Base-by-base conservation (phyloP, 2,113 vertebrate genomes). In the Anhinga rufa region DNA sequence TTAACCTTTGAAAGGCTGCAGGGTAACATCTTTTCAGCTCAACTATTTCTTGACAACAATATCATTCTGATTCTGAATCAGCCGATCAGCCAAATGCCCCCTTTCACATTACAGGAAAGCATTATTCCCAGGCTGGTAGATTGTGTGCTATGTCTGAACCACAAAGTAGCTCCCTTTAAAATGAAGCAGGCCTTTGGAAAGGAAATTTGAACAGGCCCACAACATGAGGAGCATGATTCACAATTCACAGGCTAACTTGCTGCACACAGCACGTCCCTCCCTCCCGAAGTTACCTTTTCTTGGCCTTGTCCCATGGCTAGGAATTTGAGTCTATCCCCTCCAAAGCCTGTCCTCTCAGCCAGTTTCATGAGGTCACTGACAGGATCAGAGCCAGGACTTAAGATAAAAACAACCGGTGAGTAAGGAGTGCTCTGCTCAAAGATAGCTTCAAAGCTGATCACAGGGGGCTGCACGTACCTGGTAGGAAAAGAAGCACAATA, bases 251-350 rank as follows among this genome's bases (percentile, higher is more conserved):
- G 22, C 46, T 40, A 49, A 51, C 36, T 8, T 22, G 1, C 34
- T 44, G 62, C 60, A 61, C 13, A 17, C 48, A 87, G 49, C 44
- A 69, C 3, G 4, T 38, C 40, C 80, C 61, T 40, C 32, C 71
- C 62, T 86, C 57, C 61, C 34, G 4, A 28, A 46, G 36, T 64
- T 98, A 99, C 99, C 98, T 98, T 99, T 72, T 99, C 99, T 80
- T 99, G 99, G 32, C 99, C 99, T 96, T 99, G 99, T 40, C 99
- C 99, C 99, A 99, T 99, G 36, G 99, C 99, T 7, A 99, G 99
- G 94, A 99, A 98, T 86, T 99, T 99, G 88, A 99, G 98, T 80
- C 98, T 98, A 85, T 96, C 99, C 38, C 98, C 98, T 81, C 98
- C 98, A 91, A 99, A 99, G 31, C 98, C 99, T 2, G 95, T 98